Conservation (phyloP, 2,797 vertebrate genomes). For the Malurus leucopterus region DNA sequence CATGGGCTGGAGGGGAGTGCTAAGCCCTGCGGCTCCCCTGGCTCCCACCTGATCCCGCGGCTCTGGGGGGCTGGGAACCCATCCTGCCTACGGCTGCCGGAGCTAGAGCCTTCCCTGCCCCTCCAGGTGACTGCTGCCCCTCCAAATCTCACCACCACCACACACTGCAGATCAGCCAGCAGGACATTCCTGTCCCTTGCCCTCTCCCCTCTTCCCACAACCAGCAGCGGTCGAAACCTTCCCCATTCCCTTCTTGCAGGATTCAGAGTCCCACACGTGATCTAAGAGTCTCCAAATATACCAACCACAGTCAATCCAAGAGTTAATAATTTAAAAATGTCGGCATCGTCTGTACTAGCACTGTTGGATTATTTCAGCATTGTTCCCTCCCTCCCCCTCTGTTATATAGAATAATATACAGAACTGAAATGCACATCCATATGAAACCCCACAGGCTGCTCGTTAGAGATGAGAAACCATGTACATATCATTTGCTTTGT, state of each 20-base stretch:
- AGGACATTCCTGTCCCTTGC: neutral
- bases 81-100: neutral
- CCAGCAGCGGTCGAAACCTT: neutral
- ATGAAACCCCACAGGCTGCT: conserved; percentile 71
- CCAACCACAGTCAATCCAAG: conserved; percentile 68
- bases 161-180: neutral
- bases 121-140: conserved; percentile 17
- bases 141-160: conserved; percentile 56
- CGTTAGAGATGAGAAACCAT: conserved; percentile 66
- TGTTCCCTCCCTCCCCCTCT: conserved; percentile 68
- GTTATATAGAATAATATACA: conserved; percentile 75
- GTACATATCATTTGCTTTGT: conserved; percentile 42
- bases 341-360: conserved; percentile 66
- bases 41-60: neutral
- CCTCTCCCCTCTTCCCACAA: neutral
- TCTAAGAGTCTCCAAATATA: conserved; percentile 67
- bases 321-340: conserved; percentile 68
- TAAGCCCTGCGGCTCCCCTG: neutral
- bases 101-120: conserved; percentile 4
- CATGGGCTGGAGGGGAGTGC: neutral
- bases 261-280: conserved; percentile 37
- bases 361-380: conserved; percentile 70
- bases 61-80: neutral
- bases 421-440: conserved; percentile 78
- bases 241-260: neutral